phyloP scores from a whole-genome alignment of 1,140 invertebrate genomes.

The Zaprionus lachaisei region DNA sequence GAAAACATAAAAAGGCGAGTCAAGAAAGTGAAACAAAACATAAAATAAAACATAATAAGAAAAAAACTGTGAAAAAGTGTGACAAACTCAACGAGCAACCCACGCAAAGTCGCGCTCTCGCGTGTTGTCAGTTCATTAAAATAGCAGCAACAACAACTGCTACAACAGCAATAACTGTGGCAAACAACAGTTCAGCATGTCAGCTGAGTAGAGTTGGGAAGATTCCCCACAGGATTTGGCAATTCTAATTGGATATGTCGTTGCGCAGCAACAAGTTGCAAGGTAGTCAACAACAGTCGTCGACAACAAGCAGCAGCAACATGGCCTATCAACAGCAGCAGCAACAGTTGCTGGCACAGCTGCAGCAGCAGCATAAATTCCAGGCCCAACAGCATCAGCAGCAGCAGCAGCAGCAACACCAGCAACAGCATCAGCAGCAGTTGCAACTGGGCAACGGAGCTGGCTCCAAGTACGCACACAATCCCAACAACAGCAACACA shows the following conservation, averaged over 20 bases:
- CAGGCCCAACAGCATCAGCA: conserved; percentile 79
- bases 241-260: conserved; percentile 57
- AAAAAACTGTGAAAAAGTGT: conserved; percentile 35
- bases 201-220: conserved; percentile 1
- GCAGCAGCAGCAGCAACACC: conserved; percentile 31
- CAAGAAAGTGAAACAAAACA: conserved; percentile 60
- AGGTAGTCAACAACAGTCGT: conserved; percentile 30
- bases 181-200: conserved; percentile 24
- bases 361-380: conserved; percentile 83
- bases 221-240: background rate
- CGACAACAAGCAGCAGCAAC: conserved; percentile 28
- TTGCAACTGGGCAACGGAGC: conserved; percentile 38
- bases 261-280: conserved; percentile 82
- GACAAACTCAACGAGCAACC: conserved; percentile 49
- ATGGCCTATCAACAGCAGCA: conserved; percentile 80
- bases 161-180: conserved; percentile 16
- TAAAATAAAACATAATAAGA: conserved; percentile 45
- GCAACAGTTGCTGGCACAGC: conserved; percentile 77
- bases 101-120: conserved; percentile 56
- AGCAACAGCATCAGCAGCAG: conserved; percentile 24
- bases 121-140: conserved; percentile 63
- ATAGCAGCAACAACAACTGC: conserved; percentile 15
- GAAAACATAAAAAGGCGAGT: conserved; percentile 55
- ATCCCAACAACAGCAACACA: conserved; percentile 49
- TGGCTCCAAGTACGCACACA: conserved; percentile 39